A percentile compares a stretch with the other conserved stretches of the same genome.
phyloP scores from a whole-genome alignment of 1,140 invertebrate species.

The Drosophila nasuta region DNA sequence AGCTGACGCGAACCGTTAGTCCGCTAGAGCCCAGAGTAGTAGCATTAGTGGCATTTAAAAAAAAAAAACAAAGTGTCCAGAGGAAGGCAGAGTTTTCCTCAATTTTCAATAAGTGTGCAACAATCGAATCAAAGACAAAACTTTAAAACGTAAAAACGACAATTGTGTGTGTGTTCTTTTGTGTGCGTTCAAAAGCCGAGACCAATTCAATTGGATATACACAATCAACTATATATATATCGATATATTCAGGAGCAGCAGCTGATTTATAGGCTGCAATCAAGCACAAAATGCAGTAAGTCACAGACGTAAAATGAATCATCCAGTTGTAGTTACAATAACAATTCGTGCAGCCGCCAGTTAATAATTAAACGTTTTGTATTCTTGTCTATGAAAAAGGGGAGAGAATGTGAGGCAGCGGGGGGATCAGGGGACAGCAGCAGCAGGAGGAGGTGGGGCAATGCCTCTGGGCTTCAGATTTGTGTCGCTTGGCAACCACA shows the following conservation, averaged over 20 bases:
- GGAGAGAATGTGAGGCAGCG: not conserved
- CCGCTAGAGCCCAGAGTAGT: slow-evolving; percentile 26
- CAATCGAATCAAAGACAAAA: slow-evolving; percentile 1
- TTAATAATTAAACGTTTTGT: slow-evolving; percentile 71
- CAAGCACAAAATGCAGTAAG: slow-evolving; percentile 67
- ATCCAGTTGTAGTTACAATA: slow-evolving; percentile 38
- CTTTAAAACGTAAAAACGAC: not conserved
- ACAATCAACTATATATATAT: not conserved
- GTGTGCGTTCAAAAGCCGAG: not conserved
- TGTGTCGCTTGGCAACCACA: slow-evolving; percentile 70
- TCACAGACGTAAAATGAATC: slow-evolving; percentile 56
- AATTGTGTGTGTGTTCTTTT: slow-evolving; percentile 5
- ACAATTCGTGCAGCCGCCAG: slow-evolving; percentile 60
- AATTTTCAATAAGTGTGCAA: not conserved
- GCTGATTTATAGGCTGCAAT: slow-evolving; percentile 18
- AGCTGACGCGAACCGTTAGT: slow-evolving; percentile 73
- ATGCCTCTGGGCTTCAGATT: slow-evolving; percentile 57
- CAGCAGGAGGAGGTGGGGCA: not conserved
- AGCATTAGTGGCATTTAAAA: slow-evolving; percentile 55
- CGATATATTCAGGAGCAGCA: slow-evolving; percentile 2
- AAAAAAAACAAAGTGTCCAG: slow-evolving; percentile 17
- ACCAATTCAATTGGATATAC: slow-evolving; percentile 17
- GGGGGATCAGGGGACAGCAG: not conserved
- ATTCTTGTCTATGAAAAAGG: slow-evolving; percentile 49
- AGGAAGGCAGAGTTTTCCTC: slow-evolving; percentile 1